Conservation (phyloP, 2,797 vertebrate species). For the Lophius americanus region DNA sequence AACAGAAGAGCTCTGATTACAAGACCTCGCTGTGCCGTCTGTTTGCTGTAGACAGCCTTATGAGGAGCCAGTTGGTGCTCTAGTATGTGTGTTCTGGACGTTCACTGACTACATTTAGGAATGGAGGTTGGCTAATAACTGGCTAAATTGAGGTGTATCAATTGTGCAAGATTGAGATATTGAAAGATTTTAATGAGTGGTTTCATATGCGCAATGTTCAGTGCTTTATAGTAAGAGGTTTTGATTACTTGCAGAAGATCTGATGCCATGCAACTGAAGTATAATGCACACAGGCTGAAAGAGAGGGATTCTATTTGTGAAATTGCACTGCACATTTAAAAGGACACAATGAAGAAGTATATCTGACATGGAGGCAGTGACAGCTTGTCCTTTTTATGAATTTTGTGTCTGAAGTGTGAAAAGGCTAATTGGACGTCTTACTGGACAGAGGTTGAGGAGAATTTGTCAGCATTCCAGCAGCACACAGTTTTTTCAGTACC, state of each 20-base stretch:
- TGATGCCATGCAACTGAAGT: not conserved
- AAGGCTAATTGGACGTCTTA: not conserved
- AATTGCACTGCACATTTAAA: not conserved
- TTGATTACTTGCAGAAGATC: not conserved
- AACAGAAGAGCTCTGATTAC: too few species aligned
- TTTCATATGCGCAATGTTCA: not conserved
- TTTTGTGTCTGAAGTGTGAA: not conserved
- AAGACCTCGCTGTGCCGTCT: too few species aligned
- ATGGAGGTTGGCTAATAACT: too few species aligned
- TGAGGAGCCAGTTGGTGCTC: too few species aligned
- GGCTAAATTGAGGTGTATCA: too few species aligned
- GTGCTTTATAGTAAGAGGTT: not conserved
- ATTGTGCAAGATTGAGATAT: too few species aligned
- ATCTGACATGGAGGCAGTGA: not conserved
- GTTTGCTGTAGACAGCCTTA: too few species aligned
- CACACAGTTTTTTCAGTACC: not conserved
- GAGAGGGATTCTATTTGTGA: too few species aligned
- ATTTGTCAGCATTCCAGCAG: not conserved
- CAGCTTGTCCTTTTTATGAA: too few species aligned
- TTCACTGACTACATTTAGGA: too few species aligned
- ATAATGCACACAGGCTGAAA: too few species aligned
- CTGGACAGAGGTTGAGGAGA: not conserved
- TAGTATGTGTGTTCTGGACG: too few species aligned
- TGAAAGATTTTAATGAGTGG: not conserved
- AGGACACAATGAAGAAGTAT: not conserved